These are phyloP conservation scores for Triplophysa siluroides DNA, from an alignment of 2,113 vertebrate genomes.

Conservation along the genomic window DNA sequence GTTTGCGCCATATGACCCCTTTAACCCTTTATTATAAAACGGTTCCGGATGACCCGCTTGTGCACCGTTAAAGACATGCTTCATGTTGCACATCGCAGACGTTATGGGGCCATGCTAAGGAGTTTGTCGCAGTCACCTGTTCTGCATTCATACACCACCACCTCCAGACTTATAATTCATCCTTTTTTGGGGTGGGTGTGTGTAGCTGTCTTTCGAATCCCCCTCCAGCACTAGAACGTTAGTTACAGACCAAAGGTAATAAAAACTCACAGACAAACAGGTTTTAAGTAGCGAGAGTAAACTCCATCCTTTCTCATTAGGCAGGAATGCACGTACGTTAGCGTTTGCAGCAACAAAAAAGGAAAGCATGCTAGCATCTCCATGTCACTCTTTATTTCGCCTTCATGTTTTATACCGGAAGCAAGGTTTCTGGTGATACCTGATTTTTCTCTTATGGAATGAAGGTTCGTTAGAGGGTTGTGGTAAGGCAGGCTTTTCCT, in stretches of 20 bases:
- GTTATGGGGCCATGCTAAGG: background rate
- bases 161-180: background rate
- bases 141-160: background rate
- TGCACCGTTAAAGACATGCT: background rate
- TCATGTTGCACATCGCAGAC: background rate
- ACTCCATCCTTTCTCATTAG: constrained; percentile 2
- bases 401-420: constrained; percentile 26
- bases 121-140: background rate
- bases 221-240: constrained; percentile 57
- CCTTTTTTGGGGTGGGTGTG: constrained; percentile 47
- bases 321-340: constrained; percentile 44
- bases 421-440: constrained; percentile 50
- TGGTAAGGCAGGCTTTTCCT: constrained; percentile 69
- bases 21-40: too few relatives aligned
- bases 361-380: constrained; percentile 54
- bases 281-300: constrained; percentile 52
- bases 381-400: constrained; percentile 5
- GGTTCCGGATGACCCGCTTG: too few relatives aligned
- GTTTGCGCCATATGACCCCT: too few relatives aligned
- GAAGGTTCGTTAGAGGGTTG: constrained; percentile 62
- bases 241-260: constrained; percentile 59
- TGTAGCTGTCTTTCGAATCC: constrained; percentile 1
- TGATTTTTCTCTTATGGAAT: constrained; percentile 57
- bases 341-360: background rate
- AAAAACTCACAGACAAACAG: constrained; percentile 57